Conservation (phyloP, 92 coral and sea anemone species). For the Porites cylindrica region DNA sequence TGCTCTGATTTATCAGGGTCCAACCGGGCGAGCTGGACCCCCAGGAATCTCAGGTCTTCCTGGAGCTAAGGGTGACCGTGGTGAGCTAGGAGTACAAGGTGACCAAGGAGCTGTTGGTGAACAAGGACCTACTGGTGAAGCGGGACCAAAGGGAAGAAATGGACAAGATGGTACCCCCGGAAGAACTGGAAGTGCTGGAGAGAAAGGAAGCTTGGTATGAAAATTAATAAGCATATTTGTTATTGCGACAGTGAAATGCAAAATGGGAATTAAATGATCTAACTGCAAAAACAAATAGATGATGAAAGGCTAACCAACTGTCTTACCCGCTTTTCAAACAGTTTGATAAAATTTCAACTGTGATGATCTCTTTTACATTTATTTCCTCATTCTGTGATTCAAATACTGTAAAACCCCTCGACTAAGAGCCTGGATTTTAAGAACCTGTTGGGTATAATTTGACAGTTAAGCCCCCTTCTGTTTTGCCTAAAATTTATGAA, state of each 20-base stretch:
- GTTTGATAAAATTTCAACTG: too few relatives aligned
- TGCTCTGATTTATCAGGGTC: slow-evolving; percentile 29
- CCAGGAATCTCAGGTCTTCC: slow-evolving; percentile 58
- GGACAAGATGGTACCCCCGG: slow-evolving; percentile 69
- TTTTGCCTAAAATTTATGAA: too few relatives aligned
- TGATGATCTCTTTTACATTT: too few relatives aligned
- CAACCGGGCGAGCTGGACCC: slow-evolving; percentile 44
- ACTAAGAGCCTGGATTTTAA: too few relatives aligned
- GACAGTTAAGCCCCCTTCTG: too few relatives aligned
- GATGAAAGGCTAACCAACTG: too few relatives aligned
- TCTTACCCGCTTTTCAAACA: too few relatives aligned
- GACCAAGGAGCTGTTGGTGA: slow-evolving; percentile 46
- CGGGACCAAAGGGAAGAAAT: slow-evolving; percentile 65
- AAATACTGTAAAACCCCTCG: too few relatives aligned
- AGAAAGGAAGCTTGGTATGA: slow-evolving; percentile 66
- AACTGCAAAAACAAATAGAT: too few relatives aligned
- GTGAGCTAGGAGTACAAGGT: slow-evolving; percentile 65
- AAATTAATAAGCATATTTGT: neutral
- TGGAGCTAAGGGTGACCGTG: slow-evolving; percentile 77
- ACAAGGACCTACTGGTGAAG: slow-evolving; percentile 58
- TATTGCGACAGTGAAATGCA: neutral
- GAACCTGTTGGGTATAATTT: too few relatives aligned
- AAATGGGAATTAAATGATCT: too few relatives aligned
- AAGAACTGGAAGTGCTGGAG: slow-evolving; percentile 60
- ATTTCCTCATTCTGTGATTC: too few relatives aligned